Evolutionary conservation across 2,797 vertebrate species (phyloP).

Genomic region (Poecilia picta): DNA sequence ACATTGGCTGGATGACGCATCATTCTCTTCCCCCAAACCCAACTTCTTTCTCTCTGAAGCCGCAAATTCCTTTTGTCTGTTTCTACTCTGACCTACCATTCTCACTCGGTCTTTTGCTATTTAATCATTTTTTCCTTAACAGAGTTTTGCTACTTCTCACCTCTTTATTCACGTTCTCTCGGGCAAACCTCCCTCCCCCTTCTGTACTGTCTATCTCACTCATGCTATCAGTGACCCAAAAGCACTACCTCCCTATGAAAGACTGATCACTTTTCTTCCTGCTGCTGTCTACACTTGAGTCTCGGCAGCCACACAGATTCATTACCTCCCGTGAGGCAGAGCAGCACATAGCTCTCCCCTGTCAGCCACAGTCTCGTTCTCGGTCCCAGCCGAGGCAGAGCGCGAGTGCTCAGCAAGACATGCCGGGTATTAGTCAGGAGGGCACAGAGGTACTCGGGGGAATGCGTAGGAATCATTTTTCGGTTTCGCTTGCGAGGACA

Average conservation of each 20-base stretch:
- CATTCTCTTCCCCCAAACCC: conserved; percentile 7
- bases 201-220: conserved; percentile 11
- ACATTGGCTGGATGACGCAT: conserved; percentile 32
- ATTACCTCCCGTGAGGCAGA: conserved; percentile 63
- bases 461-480: conserved; percentile 31
- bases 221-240: conserved; percentile 43
- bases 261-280: conserved; percentile 69
- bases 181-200: background rate
- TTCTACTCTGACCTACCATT: background rate
- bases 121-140: conserved; percentile 1
- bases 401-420: conserved; percentile 49
- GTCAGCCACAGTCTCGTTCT: conserved; percentile 51
- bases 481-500: conserved; percentile 18
- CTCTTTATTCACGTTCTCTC: conserved; percentile 1
- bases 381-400: conserved; percentile 39
- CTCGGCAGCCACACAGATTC: conserved; percentile 62
- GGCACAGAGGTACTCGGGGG: conserved; percentile 16
- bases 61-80: conserved; percentile 12
- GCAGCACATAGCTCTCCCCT: conserved; percentile 62
- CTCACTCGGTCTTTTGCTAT: background rate
- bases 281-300: conserved; percentile 61
- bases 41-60: conserved; percentile 9
- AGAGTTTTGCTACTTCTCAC: background rate
- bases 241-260: conserved; percentile 52
- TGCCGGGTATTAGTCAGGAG: conserved; percentile 54